Evolutionary conservation across 2,888 invertebrate species (phyloP).

Genomic region (Balanococcus diminutus): DNA sequence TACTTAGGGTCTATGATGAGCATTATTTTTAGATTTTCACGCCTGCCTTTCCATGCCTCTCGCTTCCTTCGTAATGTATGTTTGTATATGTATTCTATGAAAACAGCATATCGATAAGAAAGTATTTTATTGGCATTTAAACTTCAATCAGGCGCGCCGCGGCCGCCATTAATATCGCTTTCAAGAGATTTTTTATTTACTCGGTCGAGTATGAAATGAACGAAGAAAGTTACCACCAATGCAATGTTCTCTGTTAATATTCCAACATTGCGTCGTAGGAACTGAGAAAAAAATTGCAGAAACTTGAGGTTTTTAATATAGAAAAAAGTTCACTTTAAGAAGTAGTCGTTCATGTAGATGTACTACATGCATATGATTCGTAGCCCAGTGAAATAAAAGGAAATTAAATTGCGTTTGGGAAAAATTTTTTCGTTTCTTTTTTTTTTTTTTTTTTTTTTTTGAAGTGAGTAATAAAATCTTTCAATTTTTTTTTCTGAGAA

Average conservation of each 20-base stretch:
- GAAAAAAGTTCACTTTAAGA: neutral
- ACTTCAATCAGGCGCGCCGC: slow-evolving; percentile 27
- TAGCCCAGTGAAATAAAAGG: no score
- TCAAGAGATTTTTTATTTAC: neutral
- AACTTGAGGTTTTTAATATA: neutral
- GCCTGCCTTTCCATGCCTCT: neutral
- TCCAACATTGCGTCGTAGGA: neutral
- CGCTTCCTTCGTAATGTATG: neutral
- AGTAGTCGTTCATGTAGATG: neutral
- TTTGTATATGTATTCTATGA: neutral
- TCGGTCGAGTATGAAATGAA: neutral
- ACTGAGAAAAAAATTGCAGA: neutral
- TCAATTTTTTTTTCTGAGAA: no score
- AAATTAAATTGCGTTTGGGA: no score
- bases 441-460: no score
- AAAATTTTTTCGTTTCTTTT: no score
- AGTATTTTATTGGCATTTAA: slow-evolving; percentile 24
- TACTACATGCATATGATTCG: neutral
- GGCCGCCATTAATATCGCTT: slow-evolving; percentile 3
- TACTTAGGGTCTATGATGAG: no score
- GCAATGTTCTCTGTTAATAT: neutral
- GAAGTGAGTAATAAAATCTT: no score
- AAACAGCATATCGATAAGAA: neutral
- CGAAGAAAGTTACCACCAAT: neutral
- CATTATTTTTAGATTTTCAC: slow-evolving; percentile 18